These are phyloP conservation scores for Armadillidium nasatum DNA, from an alignment of 1,140 invertebrate genomes.

Conservation along the genomic window DNA sequence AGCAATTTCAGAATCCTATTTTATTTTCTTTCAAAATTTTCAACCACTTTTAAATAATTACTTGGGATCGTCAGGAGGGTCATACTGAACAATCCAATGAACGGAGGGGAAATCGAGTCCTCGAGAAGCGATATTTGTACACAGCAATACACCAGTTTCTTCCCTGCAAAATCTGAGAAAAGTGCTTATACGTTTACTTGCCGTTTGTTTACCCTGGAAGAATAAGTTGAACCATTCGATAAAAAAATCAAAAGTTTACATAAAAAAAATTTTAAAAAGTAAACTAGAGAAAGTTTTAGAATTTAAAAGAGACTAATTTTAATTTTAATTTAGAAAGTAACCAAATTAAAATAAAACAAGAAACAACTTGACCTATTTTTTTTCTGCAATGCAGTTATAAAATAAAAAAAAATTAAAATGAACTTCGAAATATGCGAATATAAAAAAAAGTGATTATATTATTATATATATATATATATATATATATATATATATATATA, in stretches of 20 bases:
- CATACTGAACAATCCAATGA: constrained; percentile 99
- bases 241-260: not conserved
- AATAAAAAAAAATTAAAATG: no score
- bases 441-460: no score
- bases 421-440: no score
- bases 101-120: constrained; percentile 95
- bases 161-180: constrained; percentile 88
- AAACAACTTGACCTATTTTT: not conserved
- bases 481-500: no score
- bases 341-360: not conserved
- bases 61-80: constrained; percentile 98
- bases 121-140: constrained; percentile 96
- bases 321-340: not conserved
- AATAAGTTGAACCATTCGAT: not conserved
- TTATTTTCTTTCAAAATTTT: no score
- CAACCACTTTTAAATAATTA: not conserved
- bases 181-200: constrained; percentile 91
- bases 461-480: no score
- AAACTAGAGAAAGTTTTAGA: not conserved
- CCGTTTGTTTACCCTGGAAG: constrained; percentile 95
- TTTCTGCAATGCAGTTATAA: no score
- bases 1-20: no score
- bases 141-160: constrained; percentile 76
- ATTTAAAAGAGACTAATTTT: not conserved
- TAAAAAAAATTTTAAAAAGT: not conserved